Percentiles rank a stretch among this genome's conserved stretches.
Conservation (phyloP, 2,888 invertebrate species). For the Diarsia brunnea region DNA sequence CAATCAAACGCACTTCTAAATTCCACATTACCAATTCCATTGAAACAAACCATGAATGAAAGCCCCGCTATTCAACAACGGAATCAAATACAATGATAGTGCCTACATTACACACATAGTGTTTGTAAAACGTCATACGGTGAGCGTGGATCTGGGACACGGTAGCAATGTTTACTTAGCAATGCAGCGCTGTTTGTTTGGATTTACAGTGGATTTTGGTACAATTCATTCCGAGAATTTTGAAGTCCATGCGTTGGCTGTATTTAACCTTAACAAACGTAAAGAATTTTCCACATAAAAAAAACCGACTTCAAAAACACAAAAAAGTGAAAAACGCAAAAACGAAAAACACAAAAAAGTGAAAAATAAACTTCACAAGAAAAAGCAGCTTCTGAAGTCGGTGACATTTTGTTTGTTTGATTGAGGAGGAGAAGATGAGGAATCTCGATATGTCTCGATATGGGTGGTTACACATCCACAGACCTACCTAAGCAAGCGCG, state of each 20-base stretch:
- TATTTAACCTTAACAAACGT: neutral
- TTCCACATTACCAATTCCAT: conserved; percentile 18
- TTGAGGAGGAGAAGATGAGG: too few species aligned
- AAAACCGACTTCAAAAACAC: too few species aligned
- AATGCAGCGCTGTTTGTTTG: conserved; percentile 39
- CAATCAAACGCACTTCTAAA: neutral
- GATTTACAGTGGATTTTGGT: conserved; percentile 17
- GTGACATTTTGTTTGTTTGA: too few species aligned
- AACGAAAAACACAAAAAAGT: too few species aligned
- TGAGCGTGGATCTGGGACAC: conserved; percentile 60
- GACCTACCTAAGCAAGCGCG: too few species aligned
- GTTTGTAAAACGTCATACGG: conserved; percentile 63
- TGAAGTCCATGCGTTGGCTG: neutral
- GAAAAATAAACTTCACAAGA: too few species aligned
- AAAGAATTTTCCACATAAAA: too few species aligned
- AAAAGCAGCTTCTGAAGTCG: too few species aligned
- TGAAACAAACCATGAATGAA: conserved; percentile 10
- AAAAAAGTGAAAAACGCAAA: too few species aligned
- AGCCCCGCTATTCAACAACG: conserved; percentile 13
- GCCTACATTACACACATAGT: conserved; percentile 26
- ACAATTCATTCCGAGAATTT: neutral
- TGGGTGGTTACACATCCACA: too few species aligned
- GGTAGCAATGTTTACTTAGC: conserved; percentile 34
- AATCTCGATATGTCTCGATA: too few species aligned
- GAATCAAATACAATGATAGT: conserved; percentile 49